These are phyloP conservation scores for Eristalis arbustorum DNA, from an alignment of 2,888 invertebrate genomes.

Conservation along the genomic window DNA sequence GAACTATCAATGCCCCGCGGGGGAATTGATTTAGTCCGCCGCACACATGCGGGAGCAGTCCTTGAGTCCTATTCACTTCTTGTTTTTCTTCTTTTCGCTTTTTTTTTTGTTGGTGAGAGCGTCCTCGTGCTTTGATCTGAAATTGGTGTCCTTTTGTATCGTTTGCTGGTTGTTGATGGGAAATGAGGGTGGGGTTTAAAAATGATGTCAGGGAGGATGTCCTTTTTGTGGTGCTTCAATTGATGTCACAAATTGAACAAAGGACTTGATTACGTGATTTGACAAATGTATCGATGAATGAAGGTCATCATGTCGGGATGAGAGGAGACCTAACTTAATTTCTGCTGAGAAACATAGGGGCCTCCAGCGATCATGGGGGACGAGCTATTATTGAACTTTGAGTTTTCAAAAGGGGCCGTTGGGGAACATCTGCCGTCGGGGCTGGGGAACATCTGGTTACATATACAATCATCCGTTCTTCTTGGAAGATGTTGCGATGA, in stretches of 20 bases:
- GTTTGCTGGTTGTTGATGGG: background rate
- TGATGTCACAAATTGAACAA: conserved; percentile 35
- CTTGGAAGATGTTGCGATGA: background rate
- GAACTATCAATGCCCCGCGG: conserved; percentile 16
- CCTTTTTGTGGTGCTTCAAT: conserved; percentile 12
- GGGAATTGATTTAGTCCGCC: conserved; percentile 18
- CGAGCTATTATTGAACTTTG: background rate
- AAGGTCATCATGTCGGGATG: background rate
- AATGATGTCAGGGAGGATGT: background rate
- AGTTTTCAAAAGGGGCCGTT: background rate
- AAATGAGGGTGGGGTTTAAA: background rate
- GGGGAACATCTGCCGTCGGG: background rate
- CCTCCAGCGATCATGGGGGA: background rate
- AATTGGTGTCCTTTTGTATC: conserved; percentile 16
- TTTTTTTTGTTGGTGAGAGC: background rate
- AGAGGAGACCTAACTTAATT: background rate
- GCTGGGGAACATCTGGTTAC: background rate
- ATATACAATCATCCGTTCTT: background rate
- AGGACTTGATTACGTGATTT: conserved; percentile 23
- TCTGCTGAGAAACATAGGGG: background rate
- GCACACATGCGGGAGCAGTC: conserved; percentile 10
- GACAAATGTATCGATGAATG: conserved; percentile 24
- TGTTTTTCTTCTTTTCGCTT: background rate
- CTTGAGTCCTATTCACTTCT: background rate
- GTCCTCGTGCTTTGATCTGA: background rate